Evolutionary conservation across 2,888 invertebrate genomes (phyloP).

Genomic region (Chymomyza amoena): DNA sequence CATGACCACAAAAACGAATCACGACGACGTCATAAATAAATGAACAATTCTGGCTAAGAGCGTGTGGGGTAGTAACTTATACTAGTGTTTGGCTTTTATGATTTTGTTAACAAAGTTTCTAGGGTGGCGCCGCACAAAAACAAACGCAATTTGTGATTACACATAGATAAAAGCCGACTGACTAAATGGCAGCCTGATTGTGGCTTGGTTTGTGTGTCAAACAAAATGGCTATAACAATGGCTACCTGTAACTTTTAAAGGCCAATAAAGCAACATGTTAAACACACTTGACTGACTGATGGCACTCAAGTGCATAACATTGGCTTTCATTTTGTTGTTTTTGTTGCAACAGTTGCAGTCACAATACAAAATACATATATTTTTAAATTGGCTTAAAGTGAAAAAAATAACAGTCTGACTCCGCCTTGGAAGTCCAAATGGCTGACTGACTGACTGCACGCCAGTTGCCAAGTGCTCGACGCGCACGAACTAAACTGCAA

Average conservation of each 20-base stretch:
- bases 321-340: too few species aligned
- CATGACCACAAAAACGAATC: background rate
- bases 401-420: too few species aligned
- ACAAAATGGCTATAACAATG: too few species aligned
- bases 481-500: background rate
- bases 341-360: too few species aligned
- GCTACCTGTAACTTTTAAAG: too few species aligned
- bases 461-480: background rate
- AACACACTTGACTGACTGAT: too few species aligned
- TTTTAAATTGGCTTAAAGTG: too few species aligned
- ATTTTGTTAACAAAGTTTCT: background rate
- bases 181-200: background rate
- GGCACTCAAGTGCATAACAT: too few species aligned
- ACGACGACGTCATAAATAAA: slow-evolving; percentile 11
- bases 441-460: background rate
- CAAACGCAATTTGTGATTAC: background rate
- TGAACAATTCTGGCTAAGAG: background rate
- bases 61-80: background rate
- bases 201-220: background rate
- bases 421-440: background rate
- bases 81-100: background rate
- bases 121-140: background rate
- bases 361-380: too few species aligned
- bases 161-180: background rate
- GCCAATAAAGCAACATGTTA: too few species aligned